Evolutionary conservation across 1,140 invertebrate species (phyloP).

Genomic region (Papilio aristodemus): DNA sequence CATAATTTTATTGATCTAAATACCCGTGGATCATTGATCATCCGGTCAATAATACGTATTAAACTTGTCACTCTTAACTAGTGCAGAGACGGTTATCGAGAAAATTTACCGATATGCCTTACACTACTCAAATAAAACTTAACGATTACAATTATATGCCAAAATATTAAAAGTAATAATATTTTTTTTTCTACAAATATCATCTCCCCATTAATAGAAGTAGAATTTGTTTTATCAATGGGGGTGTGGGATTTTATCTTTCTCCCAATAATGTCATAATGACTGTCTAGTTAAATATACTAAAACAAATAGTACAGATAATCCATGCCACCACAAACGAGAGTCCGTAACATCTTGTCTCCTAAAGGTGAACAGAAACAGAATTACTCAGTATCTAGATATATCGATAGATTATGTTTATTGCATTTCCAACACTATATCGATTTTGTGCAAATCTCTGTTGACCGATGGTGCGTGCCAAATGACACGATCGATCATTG

Average conservation of each 20-base stretch:
- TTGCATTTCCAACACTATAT: constrained; percentile 39
- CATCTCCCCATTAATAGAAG: too few species aligned
- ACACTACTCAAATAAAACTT: neutral
- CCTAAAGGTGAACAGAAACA: too few species aligned
- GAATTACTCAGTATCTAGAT: neutral
- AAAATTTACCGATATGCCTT: neutral
- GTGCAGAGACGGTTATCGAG: constrained; percentile 41
- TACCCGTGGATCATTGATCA: constrained; percentile 76
- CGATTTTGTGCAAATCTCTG: constrained; percentile 63
- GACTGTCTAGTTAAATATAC: too few species aligned
- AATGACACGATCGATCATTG: constrained; percentile 70
- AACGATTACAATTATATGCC: too few species aligned
- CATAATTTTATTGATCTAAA: constrained; percentile 78
- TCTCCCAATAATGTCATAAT: too few species aligned
- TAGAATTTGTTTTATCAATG: too few species aligned
- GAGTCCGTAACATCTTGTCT: too few species aligned
- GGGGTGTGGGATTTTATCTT: too few species aligned
- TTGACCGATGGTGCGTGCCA: constrained; percentile 72
- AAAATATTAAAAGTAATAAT: too few species aligned
- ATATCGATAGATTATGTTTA: constrained; percentile 1
- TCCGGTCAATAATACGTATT: constrained; percentile 71
- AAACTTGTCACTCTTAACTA: constrained; percentile 62
- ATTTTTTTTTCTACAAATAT: too few species aligned
- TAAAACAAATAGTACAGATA: too few species aligned
- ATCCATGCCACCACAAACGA: too few species aligned